Evolutionary conservation across 2,888 invertebrate species (phyloP).

Genomic region (Octonoba sinensis): DNA sequence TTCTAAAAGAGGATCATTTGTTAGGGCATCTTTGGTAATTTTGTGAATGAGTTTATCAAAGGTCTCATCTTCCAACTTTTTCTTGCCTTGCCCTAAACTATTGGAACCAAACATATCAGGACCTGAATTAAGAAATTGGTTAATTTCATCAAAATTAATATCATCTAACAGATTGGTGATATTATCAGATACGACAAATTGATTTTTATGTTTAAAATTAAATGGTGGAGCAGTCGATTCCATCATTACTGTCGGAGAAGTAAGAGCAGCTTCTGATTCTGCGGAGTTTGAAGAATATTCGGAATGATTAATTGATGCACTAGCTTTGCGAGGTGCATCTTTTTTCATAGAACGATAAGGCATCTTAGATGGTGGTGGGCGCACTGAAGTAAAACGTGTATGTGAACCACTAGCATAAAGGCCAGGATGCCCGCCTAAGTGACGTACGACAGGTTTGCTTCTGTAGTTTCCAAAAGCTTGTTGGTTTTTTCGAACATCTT

Average conservation of each 20-base stretch:
- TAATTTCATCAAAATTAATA: slow-evolving; percentile 11
- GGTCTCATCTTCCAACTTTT: slow-evolving; percentile 14
- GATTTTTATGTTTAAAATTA: too few relatives aligned
- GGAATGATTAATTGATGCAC: not conserved
- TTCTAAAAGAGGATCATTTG: not conserved
- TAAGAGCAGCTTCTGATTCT: not conserved
- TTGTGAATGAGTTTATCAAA: slow-evolving; percentile 9
- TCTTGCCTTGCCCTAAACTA: not conserved
- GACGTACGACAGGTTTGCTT: slow-evolving; percentile 8
- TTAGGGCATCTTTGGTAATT: slow-evolving; percentile 6
- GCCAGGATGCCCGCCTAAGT: slow-evolving; percentile 25
- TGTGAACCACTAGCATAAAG: slow-evolving; percentile 20
- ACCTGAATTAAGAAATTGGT: slow-evolving; percentile 4
- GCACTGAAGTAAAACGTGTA: not conserved
- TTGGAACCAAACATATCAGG: slow-evolving; percentile 2
- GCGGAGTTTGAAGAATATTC: not conserved
- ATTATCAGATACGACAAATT: not conserved
- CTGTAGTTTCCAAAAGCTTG: not conserved
- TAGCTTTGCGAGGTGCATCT: not conserved
- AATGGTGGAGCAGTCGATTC: too few relatives aligned
- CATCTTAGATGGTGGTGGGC: not conserved
- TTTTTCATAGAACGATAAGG: not conserved
- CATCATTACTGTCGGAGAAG: not conserved
- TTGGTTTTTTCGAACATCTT: too few relatives aligned
- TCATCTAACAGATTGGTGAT: not conserved